Percentiles rank a stretch among this genome's conserved stretches.
Evolutionary conservation across 2,888 invertebrate species (phyloP).

Genomic region (Hedya salicella): DNA sequence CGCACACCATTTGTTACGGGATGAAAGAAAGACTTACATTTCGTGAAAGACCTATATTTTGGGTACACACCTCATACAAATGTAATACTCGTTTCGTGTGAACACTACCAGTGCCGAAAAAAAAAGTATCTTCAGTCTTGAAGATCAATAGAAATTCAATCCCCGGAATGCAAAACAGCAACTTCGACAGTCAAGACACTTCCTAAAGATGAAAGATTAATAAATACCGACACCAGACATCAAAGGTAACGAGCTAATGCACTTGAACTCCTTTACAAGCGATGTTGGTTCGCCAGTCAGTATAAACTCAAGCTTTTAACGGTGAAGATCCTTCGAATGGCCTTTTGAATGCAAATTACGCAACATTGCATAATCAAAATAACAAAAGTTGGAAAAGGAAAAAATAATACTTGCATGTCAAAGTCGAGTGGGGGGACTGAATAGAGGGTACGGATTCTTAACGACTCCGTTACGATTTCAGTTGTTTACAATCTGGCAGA

Average conservation of each 20-base stretch:
- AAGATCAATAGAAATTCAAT: neutral
- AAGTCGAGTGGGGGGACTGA: neutral
- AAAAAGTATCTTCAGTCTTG: neutral
- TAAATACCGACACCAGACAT: constrained; percentile 11
- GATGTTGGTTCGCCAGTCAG: neutral
- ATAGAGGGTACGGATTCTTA: neutral
- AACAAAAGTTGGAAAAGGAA: constrained; percentile 17
- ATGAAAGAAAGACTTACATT: too few relatives aligned
- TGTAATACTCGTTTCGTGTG: too few relatives aligned
- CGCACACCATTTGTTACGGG: too few relatives aligned
- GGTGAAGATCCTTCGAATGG: constrained; percentile 6
- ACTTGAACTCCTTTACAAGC: neutral
- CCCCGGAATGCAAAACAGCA: neutral
- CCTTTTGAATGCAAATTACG: constrained; percentile 5
- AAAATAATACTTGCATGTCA: constrained; percentile 10
- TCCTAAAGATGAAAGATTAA: constrained; percentile 23
- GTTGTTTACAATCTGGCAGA: neutral
- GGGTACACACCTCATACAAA: too few relatives aligned
- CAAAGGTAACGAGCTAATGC: constrained; percentile 9
- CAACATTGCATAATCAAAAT: constrained; percentile 23
- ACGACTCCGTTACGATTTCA: neutral
- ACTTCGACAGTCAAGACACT: neutral
- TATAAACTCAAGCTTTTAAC: neutral
- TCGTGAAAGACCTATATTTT: too few relatives aligned
- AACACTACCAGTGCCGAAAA: neutral